Evolutionary conservation across 2,888 invertebrate genomes (phyloP), one percentile per base, ranked within the genome.

Genomic region (Caenorhabditis macrosperma): DNA sequence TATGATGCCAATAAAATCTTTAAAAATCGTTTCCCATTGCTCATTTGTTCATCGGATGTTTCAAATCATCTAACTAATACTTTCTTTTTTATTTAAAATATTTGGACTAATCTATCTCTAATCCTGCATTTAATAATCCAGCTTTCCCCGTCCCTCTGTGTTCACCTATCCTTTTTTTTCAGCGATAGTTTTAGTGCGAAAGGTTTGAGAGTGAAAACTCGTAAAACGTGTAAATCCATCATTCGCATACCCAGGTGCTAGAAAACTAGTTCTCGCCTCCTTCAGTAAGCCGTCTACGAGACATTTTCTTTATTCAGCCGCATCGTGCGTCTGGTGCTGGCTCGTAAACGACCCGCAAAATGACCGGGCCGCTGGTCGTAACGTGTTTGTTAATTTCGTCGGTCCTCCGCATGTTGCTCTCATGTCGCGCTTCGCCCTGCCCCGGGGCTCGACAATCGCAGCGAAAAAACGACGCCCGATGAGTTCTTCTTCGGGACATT

Each of bases 361-460:
- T 72, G 71, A 63, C 71, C 71, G 61, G n/a, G 52, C 1, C 17
- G 44, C 50, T 24, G 55, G 15, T 72, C 63, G 57, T 74, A 74
- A 74, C 64, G 59, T 57, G 50, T 57, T 64, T 74, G 74, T 74
- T 74, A 74, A 74, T 57, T 57, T 57, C 41, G 57, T 9, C 10
- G n/a, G n/a, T n/a, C 15, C 10, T 54, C 74, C 59, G 74, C 74
- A 64, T 74, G 74, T 64, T 72, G 60, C 48, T 57, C 54, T 26
- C 33, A 12, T 48, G 71, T 9, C 55, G 12, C n/a, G n/a, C 55
- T 12, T 38, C 15, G 38, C 20, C 24, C 55, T n/a, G n/a, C n/a
- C n/a, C n/a, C n/a, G n/a, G n/a, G 52, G 48, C 64, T 44, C 67
- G 30, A 46, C 35, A 59, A 48, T 26, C 33, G 20, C 60, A 24